A percentile compares a stretch with the other conserved stretches of the same genome.
Evolutionary conservation across 2,888 invertebrate species (phyloP).

Genomic region (Antheraea yamamai): DNA sequence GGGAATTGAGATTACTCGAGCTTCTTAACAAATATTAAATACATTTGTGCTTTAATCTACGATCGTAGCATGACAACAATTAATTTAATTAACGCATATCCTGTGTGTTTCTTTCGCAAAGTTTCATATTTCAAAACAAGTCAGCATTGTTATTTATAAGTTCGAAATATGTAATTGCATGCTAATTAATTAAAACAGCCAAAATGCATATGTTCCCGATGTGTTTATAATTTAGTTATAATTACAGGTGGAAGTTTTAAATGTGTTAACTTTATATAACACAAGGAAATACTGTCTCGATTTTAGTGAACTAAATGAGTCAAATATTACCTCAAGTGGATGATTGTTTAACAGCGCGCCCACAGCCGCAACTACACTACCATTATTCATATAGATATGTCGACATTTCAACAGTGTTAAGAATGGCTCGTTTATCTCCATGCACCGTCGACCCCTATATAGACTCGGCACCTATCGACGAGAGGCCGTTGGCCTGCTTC

Average conservation of each 20-base stretch:
- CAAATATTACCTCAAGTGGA: constrained; percentile 36
- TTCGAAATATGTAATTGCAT: constrained; percentile 47
- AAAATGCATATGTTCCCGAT: constrained; percentile 64
- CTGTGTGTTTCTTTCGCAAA: constrained; percentile 29
- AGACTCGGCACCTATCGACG: constrained; percentile 52
- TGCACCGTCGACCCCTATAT: constrained; percentile 47
- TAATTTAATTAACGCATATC: constrained; percentile 57
- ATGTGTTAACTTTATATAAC: constrained; percentile 49
- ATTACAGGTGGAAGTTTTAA: constrained; percentile 75
- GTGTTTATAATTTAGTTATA: constrained; percentile 73
- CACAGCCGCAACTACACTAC: constrained; percentile 39
- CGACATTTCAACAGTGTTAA: constrained; percentile 37
- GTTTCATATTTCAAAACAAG: constrained; percentile 19
- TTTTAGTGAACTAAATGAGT: constrained; percentile 45
- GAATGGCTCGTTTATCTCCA: constrained; percentile 46
- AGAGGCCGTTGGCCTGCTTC: constrained; percentile 70
- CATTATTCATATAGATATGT: constrained; percentile 52
- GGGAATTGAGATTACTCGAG: constrained; percentile 5
- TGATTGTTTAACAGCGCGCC: constrained; percentile 36
- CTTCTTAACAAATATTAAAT: constrained; percentile 30
- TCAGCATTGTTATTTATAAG: constrained; percentile 25
- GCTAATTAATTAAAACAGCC: constrained; percentile 67
- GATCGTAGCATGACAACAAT: constrained; percentile 36
- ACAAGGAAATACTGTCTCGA: constrained; percentile 30
- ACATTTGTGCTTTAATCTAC: constrained; percentile 42